Conservation (phyloP, 2,888 invertebrate genomes). For the Orthonevra nobilis region DNA sequence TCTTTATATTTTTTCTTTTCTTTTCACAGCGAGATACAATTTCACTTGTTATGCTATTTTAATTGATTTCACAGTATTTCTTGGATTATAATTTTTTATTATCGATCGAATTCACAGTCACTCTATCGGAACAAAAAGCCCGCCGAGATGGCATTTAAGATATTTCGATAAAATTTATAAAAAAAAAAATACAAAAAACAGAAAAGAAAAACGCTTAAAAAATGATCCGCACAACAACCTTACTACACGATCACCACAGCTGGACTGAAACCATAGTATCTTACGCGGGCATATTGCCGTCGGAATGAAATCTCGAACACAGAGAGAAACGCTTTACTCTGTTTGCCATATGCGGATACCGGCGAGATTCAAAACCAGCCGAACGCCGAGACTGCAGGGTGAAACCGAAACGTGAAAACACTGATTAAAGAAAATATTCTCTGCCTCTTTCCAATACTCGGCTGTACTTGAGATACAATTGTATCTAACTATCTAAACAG, state of each 20-base stretch:
- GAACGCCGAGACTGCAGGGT: slow-evolving; percentile 28
- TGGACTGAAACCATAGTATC: slow-evolving; percentile 54
- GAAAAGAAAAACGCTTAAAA: slow-evolving; percentile 1
- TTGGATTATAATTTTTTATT: slow-evolving; percentile 29
- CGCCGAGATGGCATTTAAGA: slow-evolving; percentile 43
- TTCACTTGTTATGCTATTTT: slow-evolving; percentile 26
- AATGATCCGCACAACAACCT: slow-evolving; percentile 45
- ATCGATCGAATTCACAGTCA: slow-evolving; percentile 33
- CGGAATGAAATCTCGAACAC: slow-evolving; percentile 31
- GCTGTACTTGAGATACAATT: slow-evolving; percentile 39
- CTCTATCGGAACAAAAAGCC: too few species aligned
- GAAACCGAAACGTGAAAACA: slow-evolving; percentile 17
- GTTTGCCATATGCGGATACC: too few species aligned
- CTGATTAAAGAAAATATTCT: slow-evolving; percentile 20
- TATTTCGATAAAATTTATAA: too few species aligned
- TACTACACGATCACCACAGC: slow-evolving; percentile 58
- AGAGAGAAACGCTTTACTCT: slow-evolving; percentile 30
- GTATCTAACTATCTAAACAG: slow-evolving; percentile 47
- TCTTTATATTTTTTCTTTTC: slow-evolving; percentile 10
- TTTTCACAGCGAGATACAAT: slow-evolving; percentile 2
- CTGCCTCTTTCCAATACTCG: not conserved
- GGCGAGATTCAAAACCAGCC: slow-evolving; percentile 12
- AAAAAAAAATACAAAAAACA: slow-evolving; percentile 7
- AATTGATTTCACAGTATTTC: slow-evolving; percentile 45
- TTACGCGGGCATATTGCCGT: slow-evolving; percentile 31